A percentile compares a stretch with the other conserved stretches of the same genome.
These are phyloP conservation scores for Operophtera brumata DNA, from an alignment of 2,888 invertebrate species.

Conservation along the genomic window DNA sequence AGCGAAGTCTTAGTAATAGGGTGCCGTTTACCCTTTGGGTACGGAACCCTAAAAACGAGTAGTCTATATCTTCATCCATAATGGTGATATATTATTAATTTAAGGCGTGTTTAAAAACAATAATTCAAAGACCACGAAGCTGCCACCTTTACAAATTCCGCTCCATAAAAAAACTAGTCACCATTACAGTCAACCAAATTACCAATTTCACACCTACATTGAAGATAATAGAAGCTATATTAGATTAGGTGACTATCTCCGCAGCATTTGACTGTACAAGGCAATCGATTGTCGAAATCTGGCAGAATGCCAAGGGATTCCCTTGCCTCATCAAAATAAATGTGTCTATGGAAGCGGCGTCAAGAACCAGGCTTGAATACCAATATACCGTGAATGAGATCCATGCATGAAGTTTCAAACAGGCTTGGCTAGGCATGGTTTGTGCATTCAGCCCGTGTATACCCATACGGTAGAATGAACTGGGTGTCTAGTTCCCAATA, in stretches of 20 bases:
- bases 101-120: background rate
- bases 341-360: slow-evolving; percentile 42
- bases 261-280: slow-evolving; percentile 17
- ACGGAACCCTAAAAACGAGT: no score
- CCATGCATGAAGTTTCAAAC: background rate
- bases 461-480: background rate
- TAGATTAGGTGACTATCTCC: slow-evolving; percentile 27
- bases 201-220: slow-evolving; percentile 11
- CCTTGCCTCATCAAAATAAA: slow-evolving; percentile 53
- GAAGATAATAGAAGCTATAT: slow-evolving; percentile 14
- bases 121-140: background rate
- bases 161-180: background rate
- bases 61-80: background rate
- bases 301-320: slow-evolving; percentile 49
- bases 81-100: background rate
- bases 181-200: slow-evolving; percentile 4
- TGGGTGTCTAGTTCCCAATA: background rate
- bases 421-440: background rate
- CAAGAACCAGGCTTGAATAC: slow-evolving; percentile 36
- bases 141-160: background rate
- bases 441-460: background rate
- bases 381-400: slow-evolving; percentile 4
- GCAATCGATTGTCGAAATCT: slow-evolving; percentile 54
- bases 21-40: no score
- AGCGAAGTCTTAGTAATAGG: no score